These are phyloP conservation scores for Aphodius granarius DNA, from an alignment of 2,888 invertebrate species.

Conservation along the genomic window DNA sequence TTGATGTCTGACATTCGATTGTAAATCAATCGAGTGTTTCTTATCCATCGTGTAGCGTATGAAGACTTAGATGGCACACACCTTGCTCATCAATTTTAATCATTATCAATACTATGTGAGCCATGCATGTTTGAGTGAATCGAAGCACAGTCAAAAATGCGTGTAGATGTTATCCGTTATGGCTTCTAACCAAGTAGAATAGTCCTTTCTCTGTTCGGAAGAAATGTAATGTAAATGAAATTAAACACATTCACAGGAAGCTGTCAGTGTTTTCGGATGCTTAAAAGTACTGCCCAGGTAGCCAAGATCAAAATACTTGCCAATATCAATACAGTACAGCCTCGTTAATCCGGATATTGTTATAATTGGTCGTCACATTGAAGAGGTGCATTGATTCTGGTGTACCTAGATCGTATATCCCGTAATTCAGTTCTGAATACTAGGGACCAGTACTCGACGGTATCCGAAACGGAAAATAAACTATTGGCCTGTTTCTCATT, in stretches of 20 bases:
- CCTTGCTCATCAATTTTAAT: not conserved
- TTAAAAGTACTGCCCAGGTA: not conserved
- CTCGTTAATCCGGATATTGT: no score
- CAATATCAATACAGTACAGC: not conserved
- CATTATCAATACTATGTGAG: no score
- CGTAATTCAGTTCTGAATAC: no score
- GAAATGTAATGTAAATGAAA: no score
- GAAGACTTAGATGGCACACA: not conserved
- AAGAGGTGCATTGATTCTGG: no score
- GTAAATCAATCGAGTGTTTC: not conserved
- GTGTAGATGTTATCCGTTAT: no score
- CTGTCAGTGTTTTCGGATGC: not conserved
- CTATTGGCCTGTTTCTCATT: not conserved
- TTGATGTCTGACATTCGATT: not conserved
- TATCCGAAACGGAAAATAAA: not conserved
- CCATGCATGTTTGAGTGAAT: no score
- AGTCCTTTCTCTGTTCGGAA: no score
- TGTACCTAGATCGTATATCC: no score
- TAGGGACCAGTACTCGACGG: not conserved
- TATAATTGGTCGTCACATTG: not conserved
- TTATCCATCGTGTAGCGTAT: not conserved
- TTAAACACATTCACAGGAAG: not conserved
- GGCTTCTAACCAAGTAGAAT: no score
- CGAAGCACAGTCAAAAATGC: no score
- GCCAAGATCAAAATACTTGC: not conserved